Evolutionary conservation across 2,797 vertebrate genomes (phyloP).

Genomic region (Centroberyx gerrardi): DNA sequence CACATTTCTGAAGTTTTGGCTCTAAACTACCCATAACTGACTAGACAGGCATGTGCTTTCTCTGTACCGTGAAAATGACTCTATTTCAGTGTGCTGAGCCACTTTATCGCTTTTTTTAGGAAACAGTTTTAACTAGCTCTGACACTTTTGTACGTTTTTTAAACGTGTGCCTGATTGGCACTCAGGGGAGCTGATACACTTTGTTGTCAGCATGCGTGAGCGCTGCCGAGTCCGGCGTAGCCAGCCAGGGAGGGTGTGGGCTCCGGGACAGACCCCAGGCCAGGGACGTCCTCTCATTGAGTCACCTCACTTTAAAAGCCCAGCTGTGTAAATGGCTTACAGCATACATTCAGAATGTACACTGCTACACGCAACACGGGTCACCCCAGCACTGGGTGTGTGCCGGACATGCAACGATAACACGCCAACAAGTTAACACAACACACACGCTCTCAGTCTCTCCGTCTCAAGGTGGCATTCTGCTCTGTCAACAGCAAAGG

Average conservation of each 20-base stretch:
- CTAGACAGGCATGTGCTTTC: neutral
- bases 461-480: neutral
- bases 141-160: neutral
- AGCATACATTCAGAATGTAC: slow-evolving; percentile 83
- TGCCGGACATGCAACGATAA: slow-evolving; percentile 63
- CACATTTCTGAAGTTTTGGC: neutral
- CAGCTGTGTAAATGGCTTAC: slow-evolving; percentile 88
- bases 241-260: slow-evolving; percentile 71
- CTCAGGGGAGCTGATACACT: slow-evolving; percentile 42
- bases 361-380: slow-evolving; percentile 65
- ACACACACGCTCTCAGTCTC: neutral
- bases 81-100: neutral
- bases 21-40: neutral
- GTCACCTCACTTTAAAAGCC: slow-evolving; percentile 82
- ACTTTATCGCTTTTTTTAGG: neutral
- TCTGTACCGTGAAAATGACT: neutral
- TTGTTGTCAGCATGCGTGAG: slow-evolving; percentile 49
- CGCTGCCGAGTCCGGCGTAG: slow-evolving; percentile 44
- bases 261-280: slow-evolving; percentile 80
- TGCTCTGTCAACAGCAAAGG: neutral
- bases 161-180: slow-evolving; percentile 19
- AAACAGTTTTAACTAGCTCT: neutral
- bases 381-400: slow-evolving; percentile 67
- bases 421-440: slow-evolving; percentile 42
- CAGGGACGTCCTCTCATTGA: slow-evolving; percentile 81